Base-by-base conservation (phyloP, 2,888 invertebrate species). In the Phoenoteleia sp. region DNA sequence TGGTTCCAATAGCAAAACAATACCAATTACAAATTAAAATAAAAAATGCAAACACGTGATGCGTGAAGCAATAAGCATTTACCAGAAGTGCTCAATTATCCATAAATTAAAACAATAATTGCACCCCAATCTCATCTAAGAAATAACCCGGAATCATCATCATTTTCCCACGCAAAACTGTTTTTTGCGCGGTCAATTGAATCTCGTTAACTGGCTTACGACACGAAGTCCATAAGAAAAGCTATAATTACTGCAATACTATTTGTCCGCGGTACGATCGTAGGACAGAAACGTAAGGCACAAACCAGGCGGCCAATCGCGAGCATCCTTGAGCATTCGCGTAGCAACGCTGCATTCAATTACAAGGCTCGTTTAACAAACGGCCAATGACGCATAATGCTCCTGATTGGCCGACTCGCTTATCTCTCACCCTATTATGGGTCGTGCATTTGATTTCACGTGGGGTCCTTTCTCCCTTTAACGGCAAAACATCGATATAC, bases 231-330 rank as follows among this genome's bases (percentile, higher is more conserved):
- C 36, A 36, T 33, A 76, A 56, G 66, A 76, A 66, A 52, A 45
- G 56, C 54, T 42, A 67, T 60, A 69, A 77, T 69, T 69, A 69
- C 52, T 42, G 69, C 77, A 62, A 62, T 52, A 47, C 25, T 45
- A 45, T 64, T 69, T 71, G 25, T 67, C 49, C 49, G 60, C 47
- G 79, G 42, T 72, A 77, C 72, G 62, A 64, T 64, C 60, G 87
- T 86, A 87, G 86, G 88, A 87, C 85, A 85, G 71, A 36, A 76
- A 80, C 67, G 52, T 85, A 87, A 87, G 87, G 87, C 86, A 85
- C 86, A 77, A 87, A 87, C 87, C 79, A 84, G 87, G 49, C 86
- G 87, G 86, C 88, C 90, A 88, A 89, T 90, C 88, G 86, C 81
- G 85, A 88, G 82, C 87, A 81, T 85, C 81, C 81, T 87, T 87